A percentile compares a stretch with the other conserved stretches of the same genome.
These are phyloP conservation scores for Heterodera carotae DNA, from an alignment of 1,140 invertebrate genomes.

Conservation along the genomic window DNA sequence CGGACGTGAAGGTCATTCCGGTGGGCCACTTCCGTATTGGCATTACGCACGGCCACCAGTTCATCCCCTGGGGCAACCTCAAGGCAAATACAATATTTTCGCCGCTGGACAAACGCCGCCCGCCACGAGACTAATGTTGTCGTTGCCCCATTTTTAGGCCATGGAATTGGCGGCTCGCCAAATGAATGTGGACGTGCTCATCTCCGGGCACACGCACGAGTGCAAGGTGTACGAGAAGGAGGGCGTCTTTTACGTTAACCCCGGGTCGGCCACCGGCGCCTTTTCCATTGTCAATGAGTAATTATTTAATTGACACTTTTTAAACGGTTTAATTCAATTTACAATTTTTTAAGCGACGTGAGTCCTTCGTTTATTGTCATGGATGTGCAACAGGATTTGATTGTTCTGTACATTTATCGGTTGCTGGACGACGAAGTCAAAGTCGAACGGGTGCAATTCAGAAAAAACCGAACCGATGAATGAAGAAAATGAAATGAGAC, in stretches of 20 bases:
- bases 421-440: constrained; percentile 95
- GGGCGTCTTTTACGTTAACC: constrained; percentile 98
- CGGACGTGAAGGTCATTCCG: constrained; percentile 84
- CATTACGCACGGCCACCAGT: constrained; percentile 89
- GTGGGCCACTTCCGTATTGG: constrained; percentile 98
- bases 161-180: constrained; percentile 90
- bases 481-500: constrained; percentile 18
- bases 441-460: constrained; percentile 92
- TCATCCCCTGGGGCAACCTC: constrained; percentile 84
- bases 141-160: constrained; percentile 48
- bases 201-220: constrained; percentile 96
- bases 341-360: constrained; percentile 76
- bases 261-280: constrained; percentile 95
- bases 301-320: constrained; percentile 47
- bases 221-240: constrained; percentile 98
- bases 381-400: constrained; percentile 96
- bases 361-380: constrained; percentile 96
- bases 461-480: constrained; percentile 40
- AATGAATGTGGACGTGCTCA: constrained; percentile 95
- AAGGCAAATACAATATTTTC: constrained; percentile 35
- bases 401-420: constrained; percentile 98
- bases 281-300: constrained; percentile 69
- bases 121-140: no score
- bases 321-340: constrained; percentile 6
- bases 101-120: no score